Conservation (phyloP, 2,797 vertebrate genomes). For the Oreonectes daqikongensis region DNA sequence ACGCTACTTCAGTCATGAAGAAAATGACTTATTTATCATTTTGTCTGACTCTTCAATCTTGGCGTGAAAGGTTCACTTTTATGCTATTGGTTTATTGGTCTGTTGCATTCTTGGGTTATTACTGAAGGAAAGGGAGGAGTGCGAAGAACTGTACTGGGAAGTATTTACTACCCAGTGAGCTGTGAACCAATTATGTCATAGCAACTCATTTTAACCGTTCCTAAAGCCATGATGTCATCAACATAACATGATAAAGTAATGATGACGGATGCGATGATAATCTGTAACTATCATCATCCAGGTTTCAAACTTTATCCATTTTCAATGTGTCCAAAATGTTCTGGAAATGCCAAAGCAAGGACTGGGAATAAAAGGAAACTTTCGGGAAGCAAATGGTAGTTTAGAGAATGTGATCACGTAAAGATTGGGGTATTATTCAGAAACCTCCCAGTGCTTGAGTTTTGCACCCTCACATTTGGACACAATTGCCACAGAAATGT, state of each 20-base stretch:
- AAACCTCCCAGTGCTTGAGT: conserved; percentile 14
- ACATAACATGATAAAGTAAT: conserved; percentile 58
- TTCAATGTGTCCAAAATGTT: conserved; percentile 60
- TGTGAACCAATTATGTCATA: not conserved
- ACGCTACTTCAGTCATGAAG: conserved; percentile 25
- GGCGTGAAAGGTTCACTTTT: conserved; percentile 24
- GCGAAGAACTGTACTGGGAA: not conserved
- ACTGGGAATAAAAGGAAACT: conserved; percentile 3
- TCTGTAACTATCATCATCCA: conserved; percentile 53
- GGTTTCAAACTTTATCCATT: conserved; percentile 62
- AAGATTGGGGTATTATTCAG: not conserved
- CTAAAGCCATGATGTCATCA: conserved; percentile 54
- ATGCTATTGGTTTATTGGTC: conserved; percentile 39
- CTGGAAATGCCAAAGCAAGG: conserved; percentile 8
- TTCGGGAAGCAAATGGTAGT: not conserved
- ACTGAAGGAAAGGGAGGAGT: conserved; percentile 61
- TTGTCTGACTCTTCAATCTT: conserved; percentile 32
- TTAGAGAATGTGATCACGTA: not conserved
- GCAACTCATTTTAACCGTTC: too few relatives aligned
- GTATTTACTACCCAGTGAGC: conserved; percentile 8
- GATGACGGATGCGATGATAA: conserved; percentile 51
- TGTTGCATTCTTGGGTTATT: conserved; percentile 60
- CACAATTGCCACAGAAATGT: conserved; percentile 52
- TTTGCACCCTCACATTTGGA: conserved; percentile 50
- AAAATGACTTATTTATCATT: conserved; percentile 40